Base-by-base conservation (phyloP, 2,888 invertebrate genomes). In the Apodemia mormo region DNA sequence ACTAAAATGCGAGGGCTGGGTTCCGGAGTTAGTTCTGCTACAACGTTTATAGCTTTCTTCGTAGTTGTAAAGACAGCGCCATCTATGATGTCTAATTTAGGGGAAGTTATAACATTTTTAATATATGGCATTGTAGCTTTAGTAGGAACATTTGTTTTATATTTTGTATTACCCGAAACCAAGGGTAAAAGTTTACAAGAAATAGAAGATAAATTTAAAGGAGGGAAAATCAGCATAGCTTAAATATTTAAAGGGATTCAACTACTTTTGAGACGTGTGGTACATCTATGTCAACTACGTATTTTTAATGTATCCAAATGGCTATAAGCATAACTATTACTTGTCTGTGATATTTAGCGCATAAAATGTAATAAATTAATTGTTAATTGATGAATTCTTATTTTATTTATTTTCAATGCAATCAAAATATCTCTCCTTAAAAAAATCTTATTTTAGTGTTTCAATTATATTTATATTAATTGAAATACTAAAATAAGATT, bases 31-130 rank as follows among this genome's bases (percentile, higher is more conserved):
- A 94, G 95, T 67, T 94, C 95, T 1, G 94, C 95, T n/a, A 94
- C 95, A 45, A 94, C 95, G 0, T 96, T 95, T 79, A 80, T 94
- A 6, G 92, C 95, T 1, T 95, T 95, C 74, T 96, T 96, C 78
- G 75, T 93, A 2, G 95, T 95, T 1, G 95, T 96, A 2, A 96
- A 96, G 85, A 94, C 94, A 0, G 95, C 95, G 66, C 96, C 96
- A 0, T 88, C 89, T 0, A 92, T 96, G 92, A 94, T 95, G 84
- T 78, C 78, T 0, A 79, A 81, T 65, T 85, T 95, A n/a, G 95
- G 95, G 40, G 91, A 94, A 73, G 93, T 93, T 1, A 88, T 94
- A n/a, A 94, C 95, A n/a, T 96, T 96, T 85, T 83, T 94, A 1
- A 81, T 94, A 68, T 96, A 95, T 78, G 96, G 95, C 33, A 72